Base-by-base conservation (phyloP, 2,113 vertebrate species). In the Urocitellus parryii region DNA sequence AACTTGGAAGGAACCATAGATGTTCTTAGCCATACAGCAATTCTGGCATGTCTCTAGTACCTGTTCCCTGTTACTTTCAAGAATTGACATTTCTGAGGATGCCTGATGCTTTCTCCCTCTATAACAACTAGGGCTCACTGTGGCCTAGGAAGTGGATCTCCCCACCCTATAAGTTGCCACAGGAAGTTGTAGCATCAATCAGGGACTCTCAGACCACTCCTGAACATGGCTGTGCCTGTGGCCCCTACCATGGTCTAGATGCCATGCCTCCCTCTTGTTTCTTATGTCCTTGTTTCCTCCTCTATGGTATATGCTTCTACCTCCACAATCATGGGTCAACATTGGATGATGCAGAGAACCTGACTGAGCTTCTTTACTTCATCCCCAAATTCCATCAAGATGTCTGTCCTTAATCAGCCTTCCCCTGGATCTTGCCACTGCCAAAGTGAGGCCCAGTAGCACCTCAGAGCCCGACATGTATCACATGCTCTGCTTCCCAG, bases 401-500 rank as follows among this genome's bases (percentile, higher is more conserved):
- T 25, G 24, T 86, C 48, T 51, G 65, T 17, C 53, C 53, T 56
- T 56, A 37, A 18, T 37, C 53, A 39, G 42, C 24, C 53, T 20
- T 63, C 45, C 24, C 2, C 5, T 48, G 18, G 20, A 29, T 1
- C 22, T 9, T 65, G 27, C 48, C 17, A 10, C 3, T 25, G 20
- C 63, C 11, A 17, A 16, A 27, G 9, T 11, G 70, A 89, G 61
- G 53, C 63, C n/a, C 32, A 53, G 29, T 42, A 84, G 14, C 16
- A 29, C 14, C 42, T 58, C 32, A 11, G 0, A 6, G 2, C 63
- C 42, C 13, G 20, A 9, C 2, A 8, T 3, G 5, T 72, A 3
- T 34, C 20, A 24, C 37, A 37, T 11, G 39, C 2, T 2, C 24
- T 27, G 32, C 53, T 5, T 73, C 39, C 56, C 51, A 16, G 13